Base-by-base conservation (phyloP, 2,113 vertebrate species). In the Hystrix cristata region DNA sequence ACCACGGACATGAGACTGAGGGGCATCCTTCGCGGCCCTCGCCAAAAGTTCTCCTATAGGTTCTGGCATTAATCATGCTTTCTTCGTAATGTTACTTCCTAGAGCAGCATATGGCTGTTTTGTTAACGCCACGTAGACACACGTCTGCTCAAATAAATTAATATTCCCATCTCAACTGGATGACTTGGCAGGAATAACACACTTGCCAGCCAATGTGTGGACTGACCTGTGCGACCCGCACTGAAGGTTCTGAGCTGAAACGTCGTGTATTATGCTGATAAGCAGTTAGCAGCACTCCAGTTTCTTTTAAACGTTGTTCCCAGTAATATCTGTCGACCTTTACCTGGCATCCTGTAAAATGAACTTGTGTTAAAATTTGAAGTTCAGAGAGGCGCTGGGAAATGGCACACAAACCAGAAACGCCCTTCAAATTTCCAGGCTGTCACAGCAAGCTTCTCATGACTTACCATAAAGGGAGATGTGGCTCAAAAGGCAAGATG, bases 131-230 rank as follows among this genome's bases (percentile, higher is more conserved):
- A 60, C 92, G 65, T 53, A 95, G 95, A 95, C 87, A 96, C 94
- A 92, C 8, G 87, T 95, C 94, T 98, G 91, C 53, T 92, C 85
- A 97, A 91, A 95, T 96, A 97, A 93, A 91, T 97, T 97, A 95
- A 76, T 85, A 87, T 97, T 97, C 95, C 59, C 43, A 76, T 95
- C 80, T 96, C 95, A 97, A 95, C 80, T 95, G 92, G 82, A 84
- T 93, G 84, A 94, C 72, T 98, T 98, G 97, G 96, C 96, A 97
- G 69, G 94, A 94, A 95, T 95, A 92, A 65, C 55, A 78, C 59
- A 93, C 84, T 84, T 9, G 38, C 34, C 53, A 97, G 96, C 96
- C 97, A 97, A 97, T 91, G 90, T 97, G 94, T 96, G 95, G 96
- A 97, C 87, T 96, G 94, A 97, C 96, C 96, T 60, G 48, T 25